These are phyloP conservation scores for Calvadosia cruxmelitensis DNA, from an alignment of 30 jellyfish, hydroid and myxozoan genomes.

Conservation along the genomic window DNA sequence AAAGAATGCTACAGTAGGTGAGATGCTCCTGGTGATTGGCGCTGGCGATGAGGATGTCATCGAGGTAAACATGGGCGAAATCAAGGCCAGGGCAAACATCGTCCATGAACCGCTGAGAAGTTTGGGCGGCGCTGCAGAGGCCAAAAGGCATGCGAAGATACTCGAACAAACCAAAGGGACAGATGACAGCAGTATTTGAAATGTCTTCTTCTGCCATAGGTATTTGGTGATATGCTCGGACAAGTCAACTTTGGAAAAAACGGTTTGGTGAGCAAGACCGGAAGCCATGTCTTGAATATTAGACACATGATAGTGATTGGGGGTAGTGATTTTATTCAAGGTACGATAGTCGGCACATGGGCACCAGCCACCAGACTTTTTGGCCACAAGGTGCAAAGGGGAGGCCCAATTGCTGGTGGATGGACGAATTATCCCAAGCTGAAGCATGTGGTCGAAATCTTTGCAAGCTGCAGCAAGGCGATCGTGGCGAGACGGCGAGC, in stretches of 20 bases:
- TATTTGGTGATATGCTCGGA: slow-evolving; percentile 5
- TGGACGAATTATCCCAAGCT: slow-evolving; percentile 49
- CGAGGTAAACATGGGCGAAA: too few relatives aligned
- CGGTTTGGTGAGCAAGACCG: neutral
- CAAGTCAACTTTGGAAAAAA: neutral
- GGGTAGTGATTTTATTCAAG: neutral
- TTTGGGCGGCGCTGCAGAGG: too few relatives aligned
- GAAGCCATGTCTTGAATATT: slow-evolving; percentile 3
- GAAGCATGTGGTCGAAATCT: slow-evolving; percentile 37
- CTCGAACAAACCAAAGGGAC: neutral
- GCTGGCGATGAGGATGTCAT: too few relatives aligned
- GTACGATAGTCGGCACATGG: slow-evolving; percentile 16
- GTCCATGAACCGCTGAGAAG: too few relatives aligned
- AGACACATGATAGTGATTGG: neutral
- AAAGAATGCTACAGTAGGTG: slow-evolving; percentile 1
- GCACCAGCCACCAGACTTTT: slow-evolving; percentile 15
- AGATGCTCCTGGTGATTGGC: slow-evolving; percentile 24
- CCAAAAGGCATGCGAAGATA: neutral
- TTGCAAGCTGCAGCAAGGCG: slow-evolving; percentile 19
- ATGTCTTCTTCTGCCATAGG: slow-evolving; percentile 19
- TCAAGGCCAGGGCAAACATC: too few relatives aligned
- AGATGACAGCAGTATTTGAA: neutral
- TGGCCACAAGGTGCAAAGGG: slow-evolving; percentile 40
- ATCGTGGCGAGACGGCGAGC: slow-evolving; percentile 42
- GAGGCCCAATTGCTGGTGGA: slow-evolving; percentile 38